Conservation (phyloP, 2,888 invertebrate species). For the Heliconius charithonia region DNA sequence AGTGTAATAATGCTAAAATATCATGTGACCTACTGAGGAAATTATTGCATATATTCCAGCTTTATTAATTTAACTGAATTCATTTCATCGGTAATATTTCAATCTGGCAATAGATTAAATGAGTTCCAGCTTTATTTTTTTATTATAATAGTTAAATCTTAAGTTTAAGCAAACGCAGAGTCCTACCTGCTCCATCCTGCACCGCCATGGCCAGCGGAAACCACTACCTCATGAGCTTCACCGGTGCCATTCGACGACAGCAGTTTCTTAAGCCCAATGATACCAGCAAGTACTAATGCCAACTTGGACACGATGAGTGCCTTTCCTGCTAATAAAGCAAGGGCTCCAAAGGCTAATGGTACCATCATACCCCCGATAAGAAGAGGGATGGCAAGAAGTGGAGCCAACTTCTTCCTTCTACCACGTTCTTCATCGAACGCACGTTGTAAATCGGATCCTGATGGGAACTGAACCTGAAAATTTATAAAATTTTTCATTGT, state of each 20-base stretch:
- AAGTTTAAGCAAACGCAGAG: background rate
- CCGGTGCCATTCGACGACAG: slow-evolving; percentile 86
- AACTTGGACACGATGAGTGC: slow-evolving; percentile 93
- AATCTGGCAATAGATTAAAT: background rate
- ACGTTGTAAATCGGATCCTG: slow-evolving; percentile 85
- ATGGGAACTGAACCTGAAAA: slow-evolving; percentile 89
- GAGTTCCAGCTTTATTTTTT: no score
- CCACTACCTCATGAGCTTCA: slow-evolving; percentile 88
- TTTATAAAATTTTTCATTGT: background rate
- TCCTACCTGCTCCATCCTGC: slow-evolving; percentile 88
- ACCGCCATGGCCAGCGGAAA: slow-evolving; percentile 86
- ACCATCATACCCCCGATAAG: slow-evolving; percentile 91
- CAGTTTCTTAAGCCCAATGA: slow-evolving; percentile 93
- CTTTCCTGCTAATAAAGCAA: slow-evolving; percentile 92
- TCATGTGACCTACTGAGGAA: background rate
- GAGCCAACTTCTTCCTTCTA: slow-evolving; percentile 89
- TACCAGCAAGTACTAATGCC: slow-evolving; percentile 91
- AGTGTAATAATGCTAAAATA: no score
- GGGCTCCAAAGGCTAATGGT: slow-evolving; percentile 91
- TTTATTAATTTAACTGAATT: background rate
- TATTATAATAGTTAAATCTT: background rate
- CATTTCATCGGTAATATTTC: no score
- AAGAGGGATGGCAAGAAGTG: slow-evolving; percentile 90
- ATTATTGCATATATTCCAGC: background rate
- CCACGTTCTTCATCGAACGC: slow-evolving; percentile 87